Conservation (phyloP, 2,888 invertebrate genomes). For the Rapana venosa region DNA sequence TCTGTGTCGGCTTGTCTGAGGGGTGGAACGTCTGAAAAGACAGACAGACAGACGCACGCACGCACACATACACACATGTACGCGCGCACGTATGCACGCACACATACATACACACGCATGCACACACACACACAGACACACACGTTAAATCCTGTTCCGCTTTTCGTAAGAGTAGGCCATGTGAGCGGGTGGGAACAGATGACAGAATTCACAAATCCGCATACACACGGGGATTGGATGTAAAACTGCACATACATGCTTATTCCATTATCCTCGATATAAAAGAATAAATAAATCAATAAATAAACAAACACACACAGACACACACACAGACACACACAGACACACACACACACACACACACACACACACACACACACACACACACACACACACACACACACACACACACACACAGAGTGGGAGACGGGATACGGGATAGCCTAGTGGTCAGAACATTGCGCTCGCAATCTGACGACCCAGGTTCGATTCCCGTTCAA, state of each 20-base stretch:
- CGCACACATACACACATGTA: neutral
- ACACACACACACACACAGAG: constrained; percentile 1
- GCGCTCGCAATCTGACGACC: too few species aligned
- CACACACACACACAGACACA: neutral
- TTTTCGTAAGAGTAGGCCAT: too few species aligned
- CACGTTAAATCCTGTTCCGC: neutral
- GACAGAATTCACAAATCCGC: neutral
- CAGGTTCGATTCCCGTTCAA: too few species aligned
- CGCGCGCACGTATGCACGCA: neutral
- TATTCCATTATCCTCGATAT: too few species aligned
- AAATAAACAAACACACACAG: neutral
- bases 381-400: constrained; percentile 1
- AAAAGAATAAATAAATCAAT: too few species aligned
- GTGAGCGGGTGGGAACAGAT: too few species aligned
- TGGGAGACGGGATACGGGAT: too few species aligned
- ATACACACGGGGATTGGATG: too few species aligned
- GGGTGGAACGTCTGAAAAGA: neutral
- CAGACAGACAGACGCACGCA: neutral
- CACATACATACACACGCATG: neutral
- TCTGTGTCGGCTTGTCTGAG: neutral
- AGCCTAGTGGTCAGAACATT: too few species aligned
- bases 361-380: constrained; percentile 1
- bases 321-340: neutral
- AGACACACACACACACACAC: neutral
- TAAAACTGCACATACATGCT: too few species aligned